phyloP scores from a whole-genome alignment of 1,140 invertebrate genomes.

The Arctopsyche grandis region DNA sequence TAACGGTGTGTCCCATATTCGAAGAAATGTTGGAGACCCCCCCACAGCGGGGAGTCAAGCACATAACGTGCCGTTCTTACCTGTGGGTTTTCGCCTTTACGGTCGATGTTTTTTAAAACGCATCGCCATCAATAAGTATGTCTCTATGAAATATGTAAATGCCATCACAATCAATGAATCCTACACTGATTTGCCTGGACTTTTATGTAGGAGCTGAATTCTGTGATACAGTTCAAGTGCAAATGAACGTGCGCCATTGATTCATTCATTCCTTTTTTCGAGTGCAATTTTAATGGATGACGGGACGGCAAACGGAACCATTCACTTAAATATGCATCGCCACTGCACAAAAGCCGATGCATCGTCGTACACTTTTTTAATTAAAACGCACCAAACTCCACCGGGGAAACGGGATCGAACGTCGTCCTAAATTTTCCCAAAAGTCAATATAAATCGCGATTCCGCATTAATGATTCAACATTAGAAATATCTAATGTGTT shows the following conservation, averaged over 20 bases:
- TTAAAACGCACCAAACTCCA: slow-evolving; percentile 8
- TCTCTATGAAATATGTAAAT: no score
- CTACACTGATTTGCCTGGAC: no score
- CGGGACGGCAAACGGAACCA: background rate
- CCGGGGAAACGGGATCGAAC: background rate
- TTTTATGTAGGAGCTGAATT: no score
- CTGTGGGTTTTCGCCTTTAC: no score
- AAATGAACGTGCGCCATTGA: background rate
- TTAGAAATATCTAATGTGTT: background rate
- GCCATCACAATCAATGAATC: no score
- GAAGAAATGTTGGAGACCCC: no score
- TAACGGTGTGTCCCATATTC: no score
- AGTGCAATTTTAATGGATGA: slow-evolving; percentile 1
- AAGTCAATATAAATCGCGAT: background rate
- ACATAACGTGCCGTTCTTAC: no score
- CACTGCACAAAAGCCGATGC: background rate
- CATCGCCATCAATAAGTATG: no score
- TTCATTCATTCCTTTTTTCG: slow-evolving; percentile 5
- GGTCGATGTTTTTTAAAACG: no score
- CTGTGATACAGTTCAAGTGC: no score
- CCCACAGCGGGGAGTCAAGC: no score
- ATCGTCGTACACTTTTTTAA: background rate
- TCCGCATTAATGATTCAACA: background rate
- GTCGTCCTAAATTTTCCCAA: background rate
- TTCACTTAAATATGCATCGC: background rate